Percentiles rank a stretch among this genome's conserved stretches.
Evolutionary conservation across 2,888 invertebrate species (phyloP).

Genomic region (Liposcelis brunnea): DNA sequence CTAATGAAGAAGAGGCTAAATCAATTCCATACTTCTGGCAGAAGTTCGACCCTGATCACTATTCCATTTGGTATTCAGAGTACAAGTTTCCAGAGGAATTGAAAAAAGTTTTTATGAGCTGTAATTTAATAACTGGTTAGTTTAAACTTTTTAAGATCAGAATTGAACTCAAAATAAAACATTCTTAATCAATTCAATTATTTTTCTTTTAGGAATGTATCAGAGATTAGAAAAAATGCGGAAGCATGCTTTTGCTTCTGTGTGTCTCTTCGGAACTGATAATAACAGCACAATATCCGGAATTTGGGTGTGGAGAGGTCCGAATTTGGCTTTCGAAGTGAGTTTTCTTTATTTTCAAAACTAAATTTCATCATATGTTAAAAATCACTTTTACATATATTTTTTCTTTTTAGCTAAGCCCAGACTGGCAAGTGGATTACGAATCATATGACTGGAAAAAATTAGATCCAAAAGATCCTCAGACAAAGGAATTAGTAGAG

Average conservation of each 20-base stretch:
- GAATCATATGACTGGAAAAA: slow-evolving; percentile 93
- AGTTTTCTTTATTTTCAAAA: slow-evolving; percentile 17
- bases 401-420: slow-evolving; percentile 42
- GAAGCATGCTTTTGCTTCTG: slow-evolving; percentile 88
- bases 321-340: slow-evolving; percentile 74
- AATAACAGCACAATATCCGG: slow-evolving; percentile 88
- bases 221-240: slow-evolving; percentile 97
- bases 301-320: slow-evolving; percentile 96
- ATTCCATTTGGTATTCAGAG: slow-evolving; percentile 94
- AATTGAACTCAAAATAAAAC: not conserved
- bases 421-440: slow-evolving; percentile 94
- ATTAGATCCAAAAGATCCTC: slow-evolving; percentile 59
- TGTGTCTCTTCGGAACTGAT: slow-evolving; percentile 83
- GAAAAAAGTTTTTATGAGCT: slow-evolving; percentile 89
- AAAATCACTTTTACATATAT: slow-evolving; percentile 11
- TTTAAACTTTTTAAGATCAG: slow-evolving; percentile 10
- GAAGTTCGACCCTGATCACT: slow-evolving; percentile 89
- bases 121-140: slow-evolving; percentile 83
- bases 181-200: slow-evolving; percentile 5
- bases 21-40: slow-evolving; percentile 98
- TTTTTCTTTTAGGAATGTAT: slow-evolving; percentile 62
- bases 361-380: not conserved
- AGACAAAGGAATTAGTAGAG: slow-evolving; percentile 70
- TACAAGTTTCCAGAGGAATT: slow-evolving; percentile 93
- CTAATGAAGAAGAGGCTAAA: slow-evolving; percentile 83